phyloP scores from a whole-genome alignment of 2,888 invertebrate species.

The Stictocephala bisonia region DNA sequence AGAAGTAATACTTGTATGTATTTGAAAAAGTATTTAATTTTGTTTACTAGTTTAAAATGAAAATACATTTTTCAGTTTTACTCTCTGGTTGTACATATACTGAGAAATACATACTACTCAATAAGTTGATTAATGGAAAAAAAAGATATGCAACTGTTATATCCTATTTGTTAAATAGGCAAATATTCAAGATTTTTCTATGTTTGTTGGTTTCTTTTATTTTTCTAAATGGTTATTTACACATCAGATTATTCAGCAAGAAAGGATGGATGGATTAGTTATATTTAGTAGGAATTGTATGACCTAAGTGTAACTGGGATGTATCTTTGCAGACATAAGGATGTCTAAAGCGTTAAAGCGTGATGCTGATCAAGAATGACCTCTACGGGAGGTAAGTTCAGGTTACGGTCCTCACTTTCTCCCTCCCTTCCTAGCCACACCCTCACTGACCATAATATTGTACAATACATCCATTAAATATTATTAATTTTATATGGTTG shows the following conservation, averaged over 20 bases:
- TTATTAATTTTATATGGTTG: constrained; percentile 53
- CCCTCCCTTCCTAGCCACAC: constrained; percentile 62
- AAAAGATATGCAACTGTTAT: no score
- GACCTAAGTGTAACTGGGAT: constrained; percentile 56
- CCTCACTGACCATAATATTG: constrained; percentile 52
- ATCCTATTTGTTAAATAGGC: no score
- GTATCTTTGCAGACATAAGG: constrained; percentile 61
- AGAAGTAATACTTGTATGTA: no score
- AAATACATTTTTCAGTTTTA: no score
- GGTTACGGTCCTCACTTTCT: constrained; percentile 36
- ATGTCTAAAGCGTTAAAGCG: constrained; percentile 37
- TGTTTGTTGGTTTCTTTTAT: no score
- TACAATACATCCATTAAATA: constrained; percentile 21
- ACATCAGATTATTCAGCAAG: background rate
- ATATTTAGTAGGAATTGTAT: background rate
- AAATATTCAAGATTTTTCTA: no score
- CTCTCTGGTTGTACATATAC: no score
- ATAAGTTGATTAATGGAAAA: no score
- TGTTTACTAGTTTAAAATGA: no score
- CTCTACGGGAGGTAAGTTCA: constrained; percentile 38
- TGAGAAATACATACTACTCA: no score
- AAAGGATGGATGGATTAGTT: background rate
- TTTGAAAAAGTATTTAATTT: no score
- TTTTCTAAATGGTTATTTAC: no score
- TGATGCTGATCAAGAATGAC: constrained; percentile 18